A percentile compares a stretch with the other conserved stretches of the same genome.
Conservation (phyloP, 2,888 invertebrate genomes). For the Polydesmus complanatus region DNA sequence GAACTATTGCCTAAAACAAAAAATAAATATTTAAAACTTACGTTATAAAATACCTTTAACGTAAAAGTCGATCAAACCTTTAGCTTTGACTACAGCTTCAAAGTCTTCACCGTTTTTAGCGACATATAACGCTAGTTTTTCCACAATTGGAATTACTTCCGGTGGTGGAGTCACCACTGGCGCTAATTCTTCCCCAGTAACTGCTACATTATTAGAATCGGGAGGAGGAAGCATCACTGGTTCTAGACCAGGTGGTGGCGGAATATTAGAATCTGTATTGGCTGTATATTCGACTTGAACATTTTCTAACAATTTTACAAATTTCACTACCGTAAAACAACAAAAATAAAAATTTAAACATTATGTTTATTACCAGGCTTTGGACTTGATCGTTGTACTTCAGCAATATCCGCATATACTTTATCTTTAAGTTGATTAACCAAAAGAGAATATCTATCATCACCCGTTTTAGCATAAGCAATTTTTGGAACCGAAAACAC, state of each 20-base stretch:
- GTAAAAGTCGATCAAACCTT: no score
- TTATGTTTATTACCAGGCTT: not conserved
- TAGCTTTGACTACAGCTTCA: constrained; percentile 62
- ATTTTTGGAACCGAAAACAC: constrained; percentile 12
- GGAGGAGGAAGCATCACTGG: constrained; percentile 15
- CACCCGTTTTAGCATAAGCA: constrained; percentile 26
- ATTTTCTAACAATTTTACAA: no score
- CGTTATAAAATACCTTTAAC: not conserved
- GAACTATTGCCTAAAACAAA: not conserved
- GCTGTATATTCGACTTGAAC: no score
- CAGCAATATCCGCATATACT: constrained; percentile 1
- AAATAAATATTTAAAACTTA: no score
- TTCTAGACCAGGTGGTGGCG: constrained; percentile 20
- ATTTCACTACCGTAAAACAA: not conserved
- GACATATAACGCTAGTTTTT: constrained; percentile 93
- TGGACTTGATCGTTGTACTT: not conserved
- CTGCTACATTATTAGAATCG: not conserved
- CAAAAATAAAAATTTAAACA: not conserved
- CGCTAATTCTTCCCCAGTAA: not conserved
- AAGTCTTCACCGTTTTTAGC: constrained; percentile 89
- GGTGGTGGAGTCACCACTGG: constrained; percentile 48
- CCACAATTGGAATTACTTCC: constrained; percentile 72
- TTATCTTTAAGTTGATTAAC: constrained; percentile 71
- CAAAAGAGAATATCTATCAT: constrained; percentile 75
- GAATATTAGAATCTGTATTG: constrained; percentile 1